Evolutionary conservation across 2,888 invertebrate genomes (phyloP), one percentile per base, ranked within the genome.

Genomic region (Limnephilus lunatus): DNA sequence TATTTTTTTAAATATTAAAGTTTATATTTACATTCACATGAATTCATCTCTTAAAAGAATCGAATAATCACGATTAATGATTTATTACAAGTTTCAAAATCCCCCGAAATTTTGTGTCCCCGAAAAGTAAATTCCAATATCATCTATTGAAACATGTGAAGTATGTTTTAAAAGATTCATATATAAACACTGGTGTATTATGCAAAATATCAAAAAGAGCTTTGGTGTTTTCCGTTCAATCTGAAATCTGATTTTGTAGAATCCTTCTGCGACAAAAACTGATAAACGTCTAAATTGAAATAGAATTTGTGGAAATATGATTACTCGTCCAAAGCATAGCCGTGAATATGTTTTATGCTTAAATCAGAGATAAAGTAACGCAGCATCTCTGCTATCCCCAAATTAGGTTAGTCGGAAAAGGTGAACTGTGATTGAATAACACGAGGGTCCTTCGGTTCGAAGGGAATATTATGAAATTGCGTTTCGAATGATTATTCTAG

Each of bases 341-440:
- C 19, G 5, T 83, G 83, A 35, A 83, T 35, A 83, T 83, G 35
- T 35, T 83, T 32, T 35, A 48, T 35, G 9, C 25, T 35, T 11
- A 35, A 25, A 83, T 83, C 39, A 83, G 11, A 25, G 83, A 35
- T 35, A 35, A 83, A 12, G 35, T 35, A 83, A 83, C 4, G 83
- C 83, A 35, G 35, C 19, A 35, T 32, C 83, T 32, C 25, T 32
- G 35, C 25, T 83, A 35, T 35, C 35, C 83, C 32, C 35, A 83
- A 83, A 83, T 83, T 35, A 83, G 25, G 83, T 83, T 35, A 83
- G 9, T 14, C 32, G 14, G 83, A 83, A 83, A 32, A 83, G 83
- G 83, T 83, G 83, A 83, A 35, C 25, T n/a, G 83, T 35, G 83
- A 83, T 83, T 83, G 11, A 39, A 83, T 39, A 35, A 83, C 32